Evolutionary conservation across 1,140 invertebrate genomes (phyloP).

Genomic region (Ceratitis capitata): DNA sequence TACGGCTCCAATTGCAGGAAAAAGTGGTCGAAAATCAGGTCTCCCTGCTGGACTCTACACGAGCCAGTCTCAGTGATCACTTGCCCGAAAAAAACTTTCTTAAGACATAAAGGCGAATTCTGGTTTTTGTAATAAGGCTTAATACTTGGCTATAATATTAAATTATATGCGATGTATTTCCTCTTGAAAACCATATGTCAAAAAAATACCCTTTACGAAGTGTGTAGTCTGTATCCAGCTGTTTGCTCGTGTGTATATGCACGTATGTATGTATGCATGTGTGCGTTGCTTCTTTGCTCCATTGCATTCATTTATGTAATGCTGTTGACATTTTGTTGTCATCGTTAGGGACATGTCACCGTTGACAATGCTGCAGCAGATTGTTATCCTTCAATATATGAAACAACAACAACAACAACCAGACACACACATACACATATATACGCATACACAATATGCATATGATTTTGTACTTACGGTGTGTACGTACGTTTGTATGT

Average conservation of each 20-base stretch:
- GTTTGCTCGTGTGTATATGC: not conserved
- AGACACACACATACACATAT: not conserved
- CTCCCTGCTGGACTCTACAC: too few species aligned
- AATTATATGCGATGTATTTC: too few species aligned
- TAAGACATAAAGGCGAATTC: too few species aligned
- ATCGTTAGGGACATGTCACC: slow-evolving; percentile 37
- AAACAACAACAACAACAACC: not conserved
- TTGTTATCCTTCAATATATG: slow-evolving; percentile 33
- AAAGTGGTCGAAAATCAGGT: too few species aligned
- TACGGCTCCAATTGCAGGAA: too few species aligned
- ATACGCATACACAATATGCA: not conserved
- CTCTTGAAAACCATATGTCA: too few species aligned
- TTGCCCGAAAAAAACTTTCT: too few species aligned
- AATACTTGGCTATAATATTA: too few species aligned
- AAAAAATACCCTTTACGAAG: too few species aligned
- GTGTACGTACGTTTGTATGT: not conserved
- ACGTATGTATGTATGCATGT: not conserved
- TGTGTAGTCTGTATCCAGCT: not conserved
- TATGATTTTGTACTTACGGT: not conserved
- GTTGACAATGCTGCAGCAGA: slow-evolving; percentile 34
- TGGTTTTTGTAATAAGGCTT: too few species aligned
- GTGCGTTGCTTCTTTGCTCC: not conserved
- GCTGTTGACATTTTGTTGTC: slow-evolving; percentile 36
- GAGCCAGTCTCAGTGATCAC: too few species aligned
- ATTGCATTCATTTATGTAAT: slow-evolving; percentile 37